Evolutionary conservation across 92 coral and sea anemone genomes (phyloP).

Genomic region (Muricea muricata): DNA sequence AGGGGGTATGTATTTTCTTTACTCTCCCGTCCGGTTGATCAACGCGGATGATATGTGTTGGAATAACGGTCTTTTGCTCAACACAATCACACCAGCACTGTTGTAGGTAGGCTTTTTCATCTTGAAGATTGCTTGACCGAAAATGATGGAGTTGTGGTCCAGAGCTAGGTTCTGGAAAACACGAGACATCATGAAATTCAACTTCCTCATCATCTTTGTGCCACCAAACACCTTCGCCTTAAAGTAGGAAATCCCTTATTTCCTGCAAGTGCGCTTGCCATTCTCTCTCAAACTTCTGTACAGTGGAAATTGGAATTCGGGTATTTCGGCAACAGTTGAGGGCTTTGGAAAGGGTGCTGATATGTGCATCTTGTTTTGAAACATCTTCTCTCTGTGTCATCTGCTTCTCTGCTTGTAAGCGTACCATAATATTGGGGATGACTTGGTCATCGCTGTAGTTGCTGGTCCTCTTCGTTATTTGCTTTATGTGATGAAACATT

Average conservation of each 20-base stretch:
- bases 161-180: conserved; percentile 19
- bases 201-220: conserved; percentile 35
- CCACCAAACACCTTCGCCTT: conserved; percentile 42
- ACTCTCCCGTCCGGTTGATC: conserved; percentile 27
- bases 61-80: conserved; percentile 24
- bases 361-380: conserved; percentile 42
- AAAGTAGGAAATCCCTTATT: conserved; percentile 44
- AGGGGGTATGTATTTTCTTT: conserved; percentile 1
- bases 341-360: conserved; percentile 37
- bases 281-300: conserved; percentile 37
- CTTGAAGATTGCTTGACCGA: conserved; percentile 54
- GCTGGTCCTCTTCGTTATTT: conserved; percentile 57
- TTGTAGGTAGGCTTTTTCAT: conserved; percentile 53
- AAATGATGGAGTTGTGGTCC: conserved; percentile 66
- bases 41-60: conserved; percentile 17
- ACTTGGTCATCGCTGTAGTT: conserved; percentile 52
- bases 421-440: conserved; percentile 47
- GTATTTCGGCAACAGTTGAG: conserved; percentile 42
- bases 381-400: conserved; percentile 1
- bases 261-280: conserved; percentile 65
- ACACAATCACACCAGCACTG: conserved; percentile 55
- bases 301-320: conserved; percentile 38
- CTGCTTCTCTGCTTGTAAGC: conserved; percentile 42
- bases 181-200: conserved; percentile 62
- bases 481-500: conserved; percentile 47